These are phyloP conservation scores for Oscheius onirici DNA, from an alignment of 2,888 invertebrate species.

Conservation along the genomic window DNA sequence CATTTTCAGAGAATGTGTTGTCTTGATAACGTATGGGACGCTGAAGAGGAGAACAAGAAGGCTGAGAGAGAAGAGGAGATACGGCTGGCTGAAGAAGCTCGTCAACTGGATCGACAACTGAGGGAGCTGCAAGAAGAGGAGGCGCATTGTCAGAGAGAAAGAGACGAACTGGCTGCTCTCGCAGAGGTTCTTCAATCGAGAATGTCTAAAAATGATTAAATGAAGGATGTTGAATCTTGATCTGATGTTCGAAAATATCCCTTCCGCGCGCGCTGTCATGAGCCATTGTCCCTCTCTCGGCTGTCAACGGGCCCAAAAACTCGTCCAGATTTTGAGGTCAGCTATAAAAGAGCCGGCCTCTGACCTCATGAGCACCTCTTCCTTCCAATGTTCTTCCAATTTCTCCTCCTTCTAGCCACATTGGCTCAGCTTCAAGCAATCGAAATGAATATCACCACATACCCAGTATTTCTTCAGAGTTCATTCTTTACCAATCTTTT, in stretches of 20 bases:
- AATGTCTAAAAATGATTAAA: no score
- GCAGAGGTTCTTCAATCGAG: no score
- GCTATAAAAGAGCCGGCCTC: conserved; percentile 7
- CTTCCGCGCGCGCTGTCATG: conserved; percentile 19
- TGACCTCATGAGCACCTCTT: conserved; percentile 12
- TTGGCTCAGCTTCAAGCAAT: neutral
- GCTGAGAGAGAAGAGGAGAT: neutral
- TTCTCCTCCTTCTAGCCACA: neutral
- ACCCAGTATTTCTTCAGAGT: conserved; percentile 1
- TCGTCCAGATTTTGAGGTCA: conserved; percentile 20
- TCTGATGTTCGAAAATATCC: conserved; percentile 19
- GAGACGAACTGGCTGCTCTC: no score
- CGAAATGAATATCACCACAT: neutral
- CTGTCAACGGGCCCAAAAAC: conserved; percentile 30
- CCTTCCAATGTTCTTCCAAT: conserved; percentile 7
- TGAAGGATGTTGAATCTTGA: neutral
- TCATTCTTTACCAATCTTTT: neutral
- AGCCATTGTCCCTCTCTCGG: conserved; percentile 5
- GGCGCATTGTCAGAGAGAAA: neutral
- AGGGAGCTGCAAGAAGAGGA: neutral
- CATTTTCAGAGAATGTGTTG: neutral
- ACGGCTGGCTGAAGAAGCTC: neutral
- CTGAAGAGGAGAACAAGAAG: neutral
- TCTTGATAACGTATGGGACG: neutral
- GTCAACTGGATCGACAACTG: neutral